phyloP scores from a whole-genome alignment of 2,888 invertebrate genomes.

The Odontocolon sp. region DNA sequence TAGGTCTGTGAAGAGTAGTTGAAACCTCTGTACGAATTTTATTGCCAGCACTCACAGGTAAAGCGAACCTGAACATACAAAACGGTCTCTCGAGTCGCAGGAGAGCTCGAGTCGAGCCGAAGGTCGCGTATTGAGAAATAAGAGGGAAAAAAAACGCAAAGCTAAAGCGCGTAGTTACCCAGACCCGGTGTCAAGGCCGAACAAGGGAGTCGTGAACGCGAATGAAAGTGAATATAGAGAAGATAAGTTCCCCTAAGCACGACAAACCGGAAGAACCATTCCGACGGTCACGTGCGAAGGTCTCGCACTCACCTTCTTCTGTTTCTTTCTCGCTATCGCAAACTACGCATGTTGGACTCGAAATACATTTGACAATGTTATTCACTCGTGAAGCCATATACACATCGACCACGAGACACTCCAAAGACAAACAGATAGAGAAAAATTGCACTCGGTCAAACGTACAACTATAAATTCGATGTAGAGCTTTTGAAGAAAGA shows the following conservation, averaged over 20 bases:
- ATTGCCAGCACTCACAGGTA: constrained; percentile 38
- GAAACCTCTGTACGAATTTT: constrained; percentile 39
- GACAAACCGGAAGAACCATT: constrained; percentile 34
- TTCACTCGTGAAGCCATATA: not conserved
- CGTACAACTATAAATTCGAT: constrained; percentile 77
- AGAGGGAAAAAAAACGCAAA: constrained; percentile 30
- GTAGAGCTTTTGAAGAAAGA: constrained; percentile 72
- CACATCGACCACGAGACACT: not conserved
- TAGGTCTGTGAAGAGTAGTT: constrained; percentile 28
- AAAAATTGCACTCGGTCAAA: constrained; percentile 77
- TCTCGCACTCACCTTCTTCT: constrained; percentile 1
- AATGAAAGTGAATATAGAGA: not conserved
- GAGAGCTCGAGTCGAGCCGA: not conserved
- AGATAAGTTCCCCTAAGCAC: not conserved
- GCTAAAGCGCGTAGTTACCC: not conserved
- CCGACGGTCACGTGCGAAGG: not conserved
- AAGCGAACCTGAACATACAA: constrained; percentile 3
- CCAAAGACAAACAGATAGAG: constrained; percentile 20
- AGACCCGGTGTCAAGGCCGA: constrained; percentile 26
- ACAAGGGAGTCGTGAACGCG: constrained; percentile 1
- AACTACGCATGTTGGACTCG: constrained; percentile 19
- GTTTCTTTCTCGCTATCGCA: not conserved
- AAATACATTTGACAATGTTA: constrained; percentile 20
- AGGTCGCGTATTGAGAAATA: constrained; percentile 23
- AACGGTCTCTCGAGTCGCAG: not conserved